Percentiles rank a stretch among this genome's conserved stretches.
Evolutionary conservation across 1,140 invertebrate species (phyloP).

Genomic region (Megalopta genalis): DNA sequence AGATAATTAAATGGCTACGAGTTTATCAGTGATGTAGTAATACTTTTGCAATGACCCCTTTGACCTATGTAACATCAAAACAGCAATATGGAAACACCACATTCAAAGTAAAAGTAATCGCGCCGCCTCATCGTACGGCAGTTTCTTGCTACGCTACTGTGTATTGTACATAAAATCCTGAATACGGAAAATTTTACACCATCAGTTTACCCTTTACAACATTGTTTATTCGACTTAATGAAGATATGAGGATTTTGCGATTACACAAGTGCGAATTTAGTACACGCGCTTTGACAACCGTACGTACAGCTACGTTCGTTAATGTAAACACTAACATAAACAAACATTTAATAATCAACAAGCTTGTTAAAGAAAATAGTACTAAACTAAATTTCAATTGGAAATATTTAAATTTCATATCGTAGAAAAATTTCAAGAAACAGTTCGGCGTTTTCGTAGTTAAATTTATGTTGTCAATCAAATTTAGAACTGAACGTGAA

Average conservation of each 20-base stretch:
- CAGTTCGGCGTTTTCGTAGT: no score
- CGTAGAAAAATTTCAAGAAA: no score
- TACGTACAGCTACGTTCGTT: not conserved
- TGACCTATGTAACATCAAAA: slow-evolving; percentile 22
- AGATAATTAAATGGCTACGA: slow-evolving; percentile 36
- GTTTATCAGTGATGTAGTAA: slow-evolving; percentile 71
- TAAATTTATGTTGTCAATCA: no score
- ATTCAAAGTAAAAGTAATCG: not conserved
- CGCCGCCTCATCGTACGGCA: not conserved
- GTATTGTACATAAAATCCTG: not conserved
- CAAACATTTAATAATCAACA: not conserved
- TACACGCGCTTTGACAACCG: slow-evolving; percentile 17
- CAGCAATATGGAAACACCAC: not conserved
- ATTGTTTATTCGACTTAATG: not conserved
- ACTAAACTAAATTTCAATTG: no score
- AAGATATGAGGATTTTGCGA: slow-evolving; percentile 53
- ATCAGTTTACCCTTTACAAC: not conserved
- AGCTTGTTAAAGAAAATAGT: not conserved
- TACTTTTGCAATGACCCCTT: slow-evolving; percentile 42
- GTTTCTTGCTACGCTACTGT: not conserved
- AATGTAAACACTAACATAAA: not conserved
- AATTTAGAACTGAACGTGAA: not conserved
- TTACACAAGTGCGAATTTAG: slow-evolving; percentile 32
- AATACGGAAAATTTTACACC: not conserved
- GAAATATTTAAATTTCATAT: no score